phyloP scores from a whole-genome alignment of 2,113 vertebrate genomes.

The Ceratotherium simum region DNA sequence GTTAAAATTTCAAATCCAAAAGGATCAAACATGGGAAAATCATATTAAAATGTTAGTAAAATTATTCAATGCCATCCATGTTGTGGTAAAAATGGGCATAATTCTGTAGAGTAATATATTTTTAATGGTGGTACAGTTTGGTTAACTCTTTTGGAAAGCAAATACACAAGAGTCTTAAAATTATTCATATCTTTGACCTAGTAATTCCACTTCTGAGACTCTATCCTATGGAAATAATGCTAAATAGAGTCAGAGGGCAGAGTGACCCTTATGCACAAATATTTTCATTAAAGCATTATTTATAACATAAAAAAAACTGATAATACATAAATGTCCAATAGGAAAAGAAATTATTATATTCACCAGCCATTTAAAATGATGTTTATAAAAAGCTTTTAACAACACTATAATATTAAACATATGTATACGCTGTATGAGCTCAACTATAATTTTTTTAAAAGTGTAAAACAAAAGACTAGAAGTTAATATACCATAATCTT shows the following conservation, averaged over 20 bases:
- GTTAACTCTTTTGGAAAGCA: slow-evolving; percentile 43
- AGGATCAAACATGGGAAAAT: slow-evolving; percentile 19
- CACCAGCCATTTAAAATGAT: neutral
- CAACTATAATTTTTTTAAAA: slow-evolving; percentile 43
- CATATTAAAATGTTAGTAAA: slow-evolving; percentile 30
- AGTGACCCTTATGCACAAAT: neutral
- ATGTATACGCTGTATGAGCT: neutral
- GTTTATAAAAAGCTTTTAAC: neutral
- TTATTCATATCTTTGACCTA: slow-evolving; percentile 8
- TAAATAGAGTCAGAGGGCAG: neutral
- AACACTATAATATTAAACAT: neutral
- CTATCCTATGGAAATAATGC: slow-evolving; percentile 13
- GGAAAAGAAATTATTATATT: slow-evolving; percentile 40
- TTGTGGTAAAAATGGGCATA: neutral
- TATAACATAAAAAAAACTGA: neutral
- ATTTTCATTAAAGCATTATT: slow-evolving; percentile 12
- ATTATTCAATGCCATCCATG: neutral
- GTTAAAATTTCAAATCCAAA: slow-evolving; percentile 43
- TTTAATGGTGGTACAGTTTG: neutral
- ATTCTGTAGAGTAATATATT: neutral
- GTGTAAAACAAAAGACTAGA: neutral
- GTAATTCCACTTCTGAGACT: neutral
- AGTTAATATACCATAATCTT: neutral
- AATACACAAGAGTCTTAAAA: slow-evolving; percentile 23
- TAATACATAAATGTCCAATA: neutral